Evolutionary conservation across 2,888 invertebrate genomes (phyloP).

Genomic region (Rotaria magnacalcarata): DNA sequence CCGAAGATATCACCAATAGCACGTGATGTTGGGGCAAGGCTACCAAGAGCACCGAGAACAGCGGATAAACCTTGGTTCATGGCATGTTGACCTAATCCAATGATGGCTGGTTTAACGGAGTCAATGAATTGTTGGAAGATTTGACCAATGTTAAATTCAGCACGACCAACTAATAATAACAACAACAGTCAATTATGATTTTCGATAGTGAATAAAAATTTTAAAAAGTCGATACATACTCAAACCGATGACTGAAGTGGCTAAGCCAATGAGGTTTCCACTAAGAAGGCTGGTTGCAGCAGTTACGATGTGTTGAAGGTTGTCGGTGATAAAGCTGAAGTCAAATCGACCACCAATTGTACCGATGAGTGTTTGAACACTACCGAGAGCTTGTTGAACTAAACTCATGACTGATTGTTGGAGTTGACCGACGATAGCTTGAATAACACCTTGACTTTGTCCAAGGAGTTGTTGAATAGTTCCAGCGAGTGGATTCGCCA

Average conservation of each 20-base stretch:
- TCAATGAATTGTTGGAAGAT: neutral
- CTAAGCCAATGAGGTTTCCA: no score
- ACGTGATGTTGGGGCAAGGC: neutral
- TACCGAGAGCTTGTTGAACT: neutral
- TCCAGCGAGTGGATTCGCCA: neutral
- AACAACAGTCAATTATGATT: no score
- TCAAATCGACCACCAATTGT: neutral
- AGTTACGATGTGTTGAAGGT: neutral
- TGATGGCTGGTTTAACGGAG: neutral
- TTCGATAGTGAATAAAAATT: no score
- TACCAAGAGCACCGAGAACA: neutral
- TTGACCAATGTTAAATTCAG: neutral
- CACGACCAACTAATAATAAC: no score
- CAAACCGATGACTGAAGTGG: no score
- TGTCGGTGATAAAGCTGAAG: neutral
- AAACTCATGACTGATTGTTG: neutral
- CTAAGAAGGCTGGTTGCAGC: neutral
- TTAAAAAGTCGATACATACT: no score
- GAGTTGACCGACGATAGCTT: neutral
- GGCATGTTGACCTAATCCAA: neutral
- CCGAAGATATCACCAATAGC: neutral
- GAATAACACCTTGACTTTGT: neutral
- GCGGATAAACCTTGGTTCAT: neutral
- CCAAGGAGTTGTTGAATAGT: neutral
- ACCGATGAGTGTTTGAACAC: neutral